Evolutionary conservation across 2,888 invertebrate genomes (phyloP), one percentile per base, ranked within the genome.

Genomic region (Chelonus formosanus): DNA sequence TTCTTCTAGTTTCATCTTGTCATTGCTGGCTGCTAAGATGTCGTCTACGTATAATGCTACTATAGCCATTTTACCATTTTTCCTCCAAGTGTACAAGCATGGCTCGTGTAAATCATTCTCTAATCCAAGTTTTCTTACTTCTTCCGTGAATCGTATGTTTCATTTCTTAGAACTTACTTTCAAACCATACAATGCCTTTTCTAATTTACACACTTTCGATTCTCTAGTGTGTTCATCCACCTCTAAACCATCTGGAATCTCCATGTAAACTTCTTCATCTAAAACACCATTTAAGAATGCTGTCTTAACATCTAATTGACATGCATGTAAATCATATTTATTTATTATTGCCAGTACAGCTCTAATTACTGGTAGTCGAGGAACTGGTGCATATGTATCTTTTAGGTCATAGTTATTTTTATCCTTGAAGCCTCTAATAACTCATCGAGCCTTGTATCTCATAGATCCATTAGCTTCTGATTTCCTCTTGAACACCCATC

Each of bases 11-110:
- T 67, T 69, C 34, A 67, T 20, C 47, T 7, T 0, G 36, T 67
- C 64, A 50, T 75, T 73, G 43, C 68, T 71, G 0, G 68, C 68
- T 31, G 67, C 34, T 55, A 73, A 34, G 58, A 70, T 71, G 35
- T 70, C 71, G 35, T 71, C 72, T 56, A 73, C 73, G 47, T 72
- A 73, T 5, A 74, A 5, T 8, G 70, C 32, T 3, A 72, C 32
- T 6, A 74, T 52, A 47, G 36, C 35, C 20, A 56, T 43, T 7
- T 43, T 20, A 1, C 43, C 44, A 20, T 43, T 7, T 7, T 44
- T 43, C 2, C 20, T 56, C 45, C 44, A 48, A 4, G 52, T 63
- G 20, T 68, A 71, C 1, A 70, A 36, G 31, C 70, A 68, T 8
- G 60, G 56, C 54, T 71, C 71, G 20, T 50, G 54, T 34, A 50